Evolutionary conservation across 2,888 invertebrate species (phyloP).

Genomic region (Pocota personata): DNA sequence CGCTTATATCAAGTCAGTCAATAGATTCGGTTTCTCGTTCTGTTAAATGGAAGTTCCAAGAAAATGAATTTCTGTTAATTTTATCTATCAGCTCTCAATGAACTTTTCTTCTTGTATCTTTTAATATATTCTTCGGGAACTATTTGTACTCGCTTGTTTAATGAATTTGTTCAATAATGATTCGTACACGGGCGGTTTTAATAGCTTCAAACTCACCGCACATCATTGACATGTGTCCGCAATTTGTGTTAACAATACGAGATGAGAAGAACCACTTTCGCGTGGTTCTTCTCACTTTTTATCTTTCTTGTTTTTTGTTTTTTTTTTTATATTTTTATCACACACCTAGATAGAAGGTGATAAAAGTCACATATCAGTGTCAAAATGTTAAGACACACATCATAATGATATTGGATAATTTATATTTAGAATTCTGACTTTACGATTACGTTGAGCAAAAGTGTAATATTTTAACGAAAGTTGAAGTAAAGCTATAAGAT

Average conservation of each 20-base stretch:
- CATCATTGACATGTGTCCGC: constrained; percentile 28
- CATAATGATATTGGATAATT: constrained; percentile 18
- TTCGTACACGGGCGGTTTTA: neutral
- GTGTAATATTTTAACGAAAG: neutral
- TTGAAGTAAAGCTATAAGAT: neutral
- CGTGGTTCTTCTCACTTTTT: neutral
- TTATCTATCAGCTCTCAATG: neutral
- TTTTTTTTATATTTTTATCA: neutral
- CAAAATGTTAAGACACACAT: constrained; percentile 15
- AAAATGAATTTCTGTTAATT: constrained; percentile 15
- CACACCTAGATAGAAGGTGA: constrained; percentile 15
- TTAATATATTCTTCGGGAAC: too few species aligned
- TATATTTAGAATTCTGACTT: neutral
- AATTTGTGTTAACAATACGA: constrained; percentile 52
- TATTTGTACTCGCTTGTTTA: neutral
- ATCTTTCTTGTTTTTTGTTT: neutral
- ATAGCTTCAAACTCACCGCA: neutral
- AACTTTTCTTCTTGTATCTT: neutral
- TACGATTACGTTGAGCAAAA: neutral
- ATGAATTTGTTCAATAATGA: constrained; percentile 19
- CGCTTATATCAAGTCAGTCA: neutral
- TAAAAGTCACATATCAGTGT: constrained; percentile 40
- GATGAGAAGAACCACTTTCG: constrained; percentile 25
- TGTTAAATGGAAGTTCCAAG: neutral
- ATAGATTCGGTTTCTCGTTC: neutral